Conservation (phyloP, 2,113 vertebrate genomes). For the Daboia siamensis region DNA sequence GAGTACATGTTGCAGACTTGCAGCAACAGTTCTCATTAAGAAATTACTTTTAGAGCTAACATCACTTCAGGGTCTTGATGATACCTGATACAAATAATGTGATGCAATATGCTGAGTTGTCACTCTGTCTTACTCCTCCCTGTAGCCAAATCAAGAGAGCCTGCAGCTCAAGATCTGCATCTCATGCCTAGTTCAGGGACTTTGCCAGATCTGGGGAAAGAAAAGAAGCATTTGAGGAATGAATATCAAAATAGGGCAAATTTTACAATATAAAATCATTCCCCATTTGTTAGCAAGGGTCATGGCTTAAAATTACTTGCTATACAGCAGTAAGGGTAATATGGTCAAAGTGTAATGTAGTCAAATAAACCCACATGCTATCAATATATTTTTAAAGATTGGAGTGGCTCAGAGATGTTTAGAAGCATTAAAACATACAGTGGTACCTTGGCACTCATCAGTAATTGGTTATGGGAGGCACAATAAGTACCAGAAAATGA, state of each 20-base stretch:
- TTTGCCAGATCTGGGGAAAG: conserved; percentile 8
- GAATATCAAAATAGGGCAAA: neutral
- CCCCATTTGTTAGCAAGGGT: neutral
- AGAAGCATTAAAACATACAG: neutral
- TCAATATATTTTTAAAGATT: neutral
- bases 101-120: neutral
- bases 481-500: no score
- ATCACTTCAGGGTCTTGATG: neutral
- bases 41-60: neutral
- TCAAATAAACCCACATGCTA: neutral
- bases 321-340: neutral
- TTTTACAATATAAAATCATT: neutral
- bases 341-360: neutral
- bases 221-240: neutral
- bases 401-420: neutral
- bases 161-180: neutral
- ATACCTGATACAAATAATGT: neutral
- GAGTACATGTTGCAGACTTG: no score
- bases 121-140: conserved; percentile 2
- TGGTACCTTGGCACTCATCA: no score
- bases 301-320: neutral
- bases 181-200: conserved; percentile 9
- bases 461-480: no score
- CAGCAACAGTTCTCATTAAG: neutral
- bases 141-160: neutral